These are phyloP conservation scores for Entosphenus tridentatus DNA, from an alignment of 2,113 vertebrate species.

Conservation along the genomic window DNA sequence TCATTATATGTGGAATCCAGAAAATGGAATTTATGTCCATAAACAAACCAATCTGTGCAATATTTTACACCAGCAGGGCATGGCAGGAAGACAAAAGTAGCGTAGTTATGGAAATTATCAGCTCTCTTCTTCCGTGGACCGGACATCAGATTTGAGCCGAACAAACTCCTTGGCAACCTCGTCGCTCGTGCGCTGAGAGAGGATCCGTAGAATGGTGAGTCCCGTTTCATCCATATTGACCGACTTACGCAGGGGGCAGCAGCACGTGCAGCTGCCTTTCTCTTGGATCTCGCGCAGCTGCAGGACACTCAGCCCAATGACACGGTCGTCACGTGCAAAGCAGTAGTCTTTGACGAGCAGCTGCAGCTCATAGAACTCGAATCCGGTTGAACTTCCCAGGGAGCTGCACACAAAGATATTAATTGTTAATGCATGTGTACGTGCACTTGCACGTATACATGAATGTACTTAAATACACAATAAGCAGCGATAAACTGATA, in stretches of 20 bases:
- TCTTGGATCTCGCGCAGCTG: conserved; percentile 51
- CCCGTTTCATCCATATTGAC: conserved; percentile 64
- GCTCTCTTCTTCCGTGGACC: conserved; percentile 41
- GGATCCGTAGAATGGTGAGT: conserved; percentile 80
- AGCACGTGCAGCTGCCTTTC: conserved; percentile 33
- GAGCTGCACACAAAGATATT: conserved; percentile 23
- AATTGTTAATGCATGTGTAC: not conserved
- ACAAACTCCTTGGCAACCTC: conserved; percentile 96
- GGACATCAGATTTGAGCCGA: conserved; percentile 69
- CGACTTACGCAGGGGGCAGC: conserved; percentile 54
- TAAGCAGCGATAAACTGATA: too few species aligned
- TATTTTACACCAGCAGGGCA: not conserved
- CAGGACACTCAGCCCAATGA: conserved; percentile 74
- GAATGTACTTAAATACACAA: too few species aligned
- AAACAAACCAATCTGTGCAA: not conserved
- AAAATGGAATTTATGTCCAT: not conserved
- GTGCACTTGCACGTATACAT: too few species aligned
- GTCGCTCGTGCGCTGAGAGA: conserved; percentile 79
- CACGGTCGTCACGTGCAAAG: conserved; percentile 74
- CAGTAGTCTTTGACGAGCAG: conserved; percentile 93
- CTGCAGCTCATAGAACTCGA: conserved; percentile 63
- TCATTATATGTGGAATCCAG: not conserved
- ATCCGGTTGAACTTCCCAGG: conserved; percentile 54
- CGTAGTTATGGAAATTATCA: not conserved
- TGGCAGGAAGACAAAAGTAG: conserved; percentile 2